These are phyloP conservation scores for Drosophila dives DNA, from an alignment of 2,888 invertebrate genomes.

Conservation along the genomic window DNA sequence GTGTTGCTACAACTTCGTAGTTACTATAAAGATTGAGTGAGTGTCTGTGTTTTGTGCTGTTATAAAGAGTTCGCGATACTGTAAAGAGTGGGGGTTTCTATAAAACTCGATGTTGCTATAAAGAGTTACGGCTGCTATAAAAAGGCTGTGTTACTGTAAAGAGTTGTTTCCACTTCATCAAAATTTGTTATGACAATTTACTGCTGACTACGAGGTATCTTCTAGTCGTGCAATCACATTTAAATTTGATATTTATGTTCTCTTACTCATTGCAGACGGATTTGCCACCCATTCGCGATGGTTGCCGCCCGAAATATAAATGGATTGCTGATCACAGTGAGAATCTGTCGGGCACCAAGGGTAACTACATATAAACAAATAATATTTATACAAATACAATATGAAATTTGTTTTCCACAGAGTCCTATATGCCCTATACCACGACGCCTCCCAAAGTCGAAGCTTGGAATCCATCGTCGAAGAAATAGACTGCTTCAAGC, in stretches of 20 bases:
- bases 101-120: background rate
- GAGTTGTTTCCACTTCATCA: background rate
- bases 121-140: too few species aligned
- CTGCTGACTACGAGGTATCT: background rate
- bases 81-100: too few species aligned
- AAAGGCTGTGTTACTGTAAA: background rate
- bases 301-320: conserved; percentile 90
- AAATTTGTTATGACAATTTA: background rate
- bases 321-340: conserved; percentile 95
- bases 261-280: conserved; percentile 81
- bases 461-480: conserved; percentile 89
- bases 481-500: conserved; percentile 54
- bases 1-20: too few species aligned
- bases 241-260: background rate
- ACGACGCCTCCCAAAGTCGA: conserved; percentile 95
- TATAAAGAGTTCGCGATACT: too few species aligned
- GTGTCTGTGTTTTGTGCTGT: background rate
- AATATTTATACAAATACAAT: background rate
- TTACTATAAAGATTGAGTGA: too few species aligned
- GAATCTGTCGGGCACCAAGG: conserved; percentile 93
- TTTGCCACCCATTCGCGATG: conserved; percentile 86
- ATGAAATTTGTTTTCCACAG: conserved; percentile 52
- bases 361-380: conserved; percentile 62
- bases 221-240: background rate
- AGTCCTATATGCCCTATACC: conserved; percentile 94